Percentiles rank a stretch among this genome's conserved stretches.
phyloP scores from a whole-genome alignment of 2,888 invertebrate species.

The Watsonalla cultraria region DNA sequence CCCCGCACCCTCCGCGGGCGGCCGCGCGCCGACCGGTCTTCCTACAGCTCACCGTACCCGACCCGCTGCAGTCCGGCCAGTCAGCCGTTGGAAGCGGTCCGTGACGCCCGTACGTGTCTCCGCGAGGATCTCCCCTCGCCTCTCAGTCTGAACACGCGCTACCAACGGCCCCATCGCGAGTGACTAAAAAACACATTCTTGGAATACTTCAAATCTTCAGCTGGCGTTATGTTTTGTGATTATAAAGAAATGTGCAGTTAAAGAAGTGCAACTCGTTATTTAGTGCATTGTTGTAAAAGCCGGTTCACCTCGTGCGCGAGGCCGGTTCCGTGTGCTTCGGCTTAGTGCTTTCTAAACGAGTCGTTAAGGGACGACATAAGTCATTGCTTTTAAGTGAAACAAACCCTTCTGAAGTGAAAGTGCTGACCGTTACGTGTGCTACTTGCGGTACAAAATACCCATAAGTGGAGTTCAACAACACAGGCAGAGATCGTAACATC shows the following conservation, averaged over 20 bases:
- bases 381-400: not conserved
- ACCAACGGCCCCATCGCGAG: slow-evolving; percentile 29
- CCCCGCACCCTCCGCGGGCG: slow-evolving; percentile 18
- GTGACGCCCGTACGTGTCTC: slow-evolving; percentile 5
- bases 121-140: slow-evolving; percentile 32
- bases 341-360: slow-evolving; percentile 53
- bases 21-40: slow-evolving; percentile 24
- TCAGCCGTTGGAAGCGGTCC: slow-evolving; percentile 36
- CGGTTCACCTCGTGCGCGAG: slow-evolving; percentile 46
- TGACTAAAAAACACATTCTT: slow-evolving; percentile 24
- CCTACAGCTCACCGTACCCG: slow-evolving; percentile 24
- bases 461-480: not conserved
- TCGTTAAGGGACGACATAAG: slow-evolving; percentile 16
- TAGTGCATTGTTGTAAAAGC: slow-evolving; percentile 40
- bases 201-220: slow-evolving; percentile 29
- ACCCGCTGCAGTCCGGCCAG: slow-evolving; percentile 28
- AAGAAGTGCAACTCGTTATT: slow-evolving; percentile 23
- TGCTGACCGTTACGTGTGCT: not conserved
- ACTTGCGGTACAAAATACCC: not conserved
- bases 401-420: not conserved
- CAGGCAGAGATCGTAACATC: not conserved
- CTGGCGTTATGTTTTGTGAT: slow-evolving; percentile 17
- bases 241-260: slow-evolving; percentile 22
- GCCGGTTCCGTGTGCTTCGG: slow-evolving; percentile 46
- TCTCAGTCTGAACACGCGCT: slow-evolving; percentile 37